Evolutionary conservation across 2,888 invertebrate species (phyloP), one percentile per base, ranked within the genome.

Genomic region (Ferdinandea cuprea): DNA sequence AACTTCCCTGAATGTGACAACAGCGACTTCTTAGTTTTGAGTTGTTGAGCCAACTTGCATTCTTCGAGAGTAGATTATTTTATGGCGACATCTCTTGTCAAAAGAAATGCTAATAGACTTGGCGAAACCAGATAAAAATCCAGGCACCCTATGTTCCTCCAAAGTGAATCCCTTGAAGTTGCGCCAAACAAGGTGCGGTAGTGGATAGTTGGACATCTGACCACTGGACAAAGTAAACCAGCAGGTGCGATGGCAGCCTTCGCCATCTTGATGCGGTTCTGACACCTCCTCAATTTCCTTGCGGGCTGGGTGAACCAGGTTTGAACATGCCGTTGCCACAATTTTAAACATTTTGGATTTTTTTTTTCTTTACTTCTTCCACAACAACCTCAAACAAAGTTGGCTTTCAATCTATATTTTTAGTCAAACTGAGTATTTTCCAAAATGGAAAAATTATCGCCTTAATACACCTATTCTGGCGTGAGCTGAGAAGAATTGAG

Each of bases 261-360:
- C 1, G 99, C 99, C 92, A 99, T 99, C 92, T 96, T 96, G 50
- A 97, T 93, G 89, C 99, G 95, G 87, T 95, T 96, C 87, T 95
- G 94, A 88, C 95, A 95, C 88, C 99, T 94, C 86, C 99, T 94
- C 88, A 95, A 92, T 92, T 99, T 99, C 74, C 99, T 94, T 69
- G 98, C 98, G 46, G 99, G 99, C 89, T 99, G 99, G 90, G 99
- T 98, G 91, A 99, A 99, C 99, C 99, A 99, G 7, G 98, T 98
- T 91, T 96, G 97, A 17, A 99, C 98, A 91, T 96, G 96, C 83
- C 96, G 93, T 92, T 99, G 98, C 99, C 99, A 99, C 93, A 99
- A 98, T 93, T 99, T 99, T 99, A 99, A 91, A 96, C 98, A 95
- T 99, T 99, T 81, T 99, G 99, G 91, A 99, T 96, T n/a, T n/a